Conservation (phyloP, 2,797 vertebrate genomes). For the Myotis findleyi region DNA sequence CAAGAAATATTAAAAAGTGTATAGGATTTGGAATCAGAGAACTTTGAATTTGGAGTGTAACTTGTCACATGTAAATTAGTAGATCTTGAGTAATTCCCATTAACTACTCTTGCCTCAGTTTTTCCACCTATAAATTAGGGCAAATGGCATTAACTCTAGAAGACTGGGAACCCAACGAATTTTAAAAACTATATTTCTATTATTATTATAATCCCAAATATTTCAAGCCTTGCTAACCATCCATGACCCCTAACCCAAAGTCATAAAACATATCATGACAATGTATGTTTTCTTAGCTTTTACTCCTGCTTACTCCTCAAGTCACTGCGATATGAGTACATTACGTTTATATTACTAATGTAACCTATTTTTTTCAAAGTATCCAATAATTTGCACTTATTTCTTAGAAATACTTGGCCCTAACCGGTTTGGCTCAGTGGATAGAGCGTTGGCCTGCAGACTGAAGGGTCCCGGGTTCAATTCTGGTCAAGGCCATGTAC, state of each 20-base stretch:
- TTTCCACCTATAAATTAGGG: conserved; percentile 4
- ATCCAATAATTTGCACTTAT: background rate
- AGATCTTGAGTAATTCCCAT: background rate
- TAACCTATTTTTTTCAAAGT: background rate
- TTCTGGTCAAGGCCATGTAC: no score
- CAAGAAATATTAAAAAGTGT: background rate
- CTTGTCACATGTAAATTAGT: background rate
- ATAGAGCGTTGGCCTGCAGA: no score
- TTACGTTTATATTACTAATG: background rate
- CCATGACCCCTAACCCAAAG: background rate
- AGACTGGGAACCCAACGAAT: background rate
- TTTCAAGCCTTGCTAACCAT: background rate
- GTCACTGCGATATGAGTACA: no score
- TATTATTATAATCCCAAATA: conserved; percentile 21
- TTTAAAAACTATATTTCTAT: conserved; percentile 10
- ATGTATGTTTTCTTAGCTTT: background rate
- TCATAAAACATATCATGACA: background rate
- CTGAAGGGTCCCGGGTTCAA: no score
- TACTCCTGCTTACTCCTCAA: background rate
- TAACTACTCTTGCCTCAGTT: background rate
- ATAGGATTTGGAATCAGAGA: conserved; percentile 3
- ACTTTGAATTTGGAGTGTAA: background rate
- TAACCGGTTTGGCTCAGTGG: no score
- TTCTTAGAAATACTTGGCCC: conserved; percentile 44
- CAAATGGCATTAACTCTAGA: background rate